Conservation (phyloP, 2,113 vertebrate species). For the Engystomops pustulosus region DNA sequence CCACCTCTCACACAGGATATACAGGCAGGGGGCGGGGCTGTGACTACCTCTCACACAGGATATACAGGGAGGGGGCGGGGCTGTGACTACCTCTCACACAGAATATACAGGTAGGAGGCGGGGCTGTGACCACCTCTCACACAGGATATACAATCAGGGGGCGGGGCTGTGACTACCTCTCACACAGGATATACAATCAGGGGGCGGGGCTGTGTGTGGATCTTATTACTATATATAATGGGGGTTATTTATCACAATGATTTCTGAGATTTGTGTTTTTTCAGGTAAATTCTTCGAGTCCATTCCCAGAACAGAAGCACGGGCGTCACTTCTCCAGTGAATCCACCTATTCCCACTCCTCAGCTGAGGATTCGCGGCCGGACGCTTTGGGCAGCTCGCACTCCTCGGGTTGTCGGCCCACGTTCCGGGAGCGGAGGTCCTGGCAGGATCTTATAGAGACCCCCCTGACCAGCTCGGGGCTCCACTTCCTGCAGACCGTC, state of each 20-base stretch:
- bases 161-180: neutral
- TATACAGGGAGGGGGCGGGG: neutral
- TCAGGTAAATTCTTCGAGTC: slow-evolving; percentile 87
- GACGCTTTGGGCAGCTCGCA: slow-evolving; percentile 71
- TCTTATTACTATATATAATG: too few relatives aligned
- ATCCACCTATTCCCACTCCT: slow-evolving; percentile 86
- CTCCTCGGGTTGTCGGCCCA: slow-evolving; percentile 78
- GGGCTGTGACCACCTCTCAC: neutral
- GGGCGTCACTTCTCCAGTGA: slow-evolving; percentile 85
- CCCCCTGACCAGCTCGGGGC: slow-evolving; percentile 80
- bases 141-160: neutral
- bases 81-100: neutral
- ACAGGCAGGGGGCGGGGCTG: neutral
- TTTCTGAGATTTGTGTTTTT: neutral
- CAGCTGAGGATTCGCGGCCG: slow-evolving; percentile 77
- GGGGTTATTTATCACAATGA: too few relatives aligned
- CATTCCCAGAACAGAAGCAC: slow-evolving; percentile 84
- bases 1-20: too few relatives aligned
- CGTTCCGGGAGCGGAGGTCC: slow-evolving; percentile 81
- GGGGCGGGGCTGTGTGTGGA: neutral
- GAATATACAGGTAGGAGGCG: neutral
- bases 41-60: neutral
- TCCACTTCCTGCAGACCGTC: slow-evolving; percentile 88
- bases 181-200: neutral
- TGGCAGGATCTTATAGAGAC: slow-evolving; percentile 90